A percentile compares a stretch with the other conserved stretches of the same genome.
Conservation (phyloP, 1,140 invertebrate genomes). For the Drosophila subobscura region DNA sequence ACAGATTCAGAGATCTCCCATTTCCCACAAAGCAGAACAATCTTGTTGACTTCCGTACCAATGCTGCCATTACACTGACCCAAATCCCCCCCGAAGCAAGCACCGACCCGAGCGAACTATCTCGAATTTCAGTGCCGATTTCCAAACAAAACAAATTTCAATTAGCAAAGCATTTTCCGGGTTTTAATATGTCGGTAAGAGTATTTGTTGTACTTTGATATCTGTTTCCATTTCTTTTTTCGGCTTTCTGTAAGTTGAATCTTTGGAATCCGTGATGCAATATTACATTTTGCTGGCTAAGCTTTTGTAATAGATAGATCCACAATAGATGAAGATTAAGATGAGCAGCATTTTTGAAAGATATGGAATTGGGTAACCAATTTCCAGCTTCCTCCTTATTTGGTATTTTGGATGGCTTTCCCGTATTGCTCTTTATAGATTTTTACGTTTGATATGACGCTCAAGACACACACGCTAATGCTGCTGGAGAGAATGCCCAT, state of each 20-base stretch:
- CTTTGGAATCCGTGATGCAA: constrained; percentile 51
- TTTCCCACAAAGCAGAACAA: constrained; percentile 18
- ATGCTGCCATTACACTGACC: constrained; percentile 45
- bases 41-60: constrained; percentile 52
- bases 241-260: constrained; percentile 15
- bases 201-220: neutral
- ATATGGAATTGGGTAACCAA: constrained; percentile 2
- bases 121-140: constrained; percentile 71
- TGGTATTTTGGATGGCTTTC: neutral
- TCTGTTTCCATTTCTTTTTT: neutral
- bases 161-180: constrained; percentile 66
- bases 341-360: no score
- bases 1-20: constrained; percentile 3
- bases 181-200: constrained; percentile 13
- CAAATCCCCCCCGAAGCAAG: constrained; percentile 10
- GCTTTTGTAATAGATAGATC: constrained; percentile 17
- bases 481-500: no score
- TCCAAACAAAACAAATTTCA: constrained; percentile 58
- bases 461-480: no score
- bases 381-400: neutral
- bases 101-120: constrained; percentile 8
- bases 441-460: no score
- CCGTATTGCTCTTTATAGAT: no score
- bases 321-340: neutral
- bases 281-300: constrained; percentile 60